Conservation (phyloP, 2,888 invertebrate genomes). For the Dorcus parallelipipedus region DNA sequence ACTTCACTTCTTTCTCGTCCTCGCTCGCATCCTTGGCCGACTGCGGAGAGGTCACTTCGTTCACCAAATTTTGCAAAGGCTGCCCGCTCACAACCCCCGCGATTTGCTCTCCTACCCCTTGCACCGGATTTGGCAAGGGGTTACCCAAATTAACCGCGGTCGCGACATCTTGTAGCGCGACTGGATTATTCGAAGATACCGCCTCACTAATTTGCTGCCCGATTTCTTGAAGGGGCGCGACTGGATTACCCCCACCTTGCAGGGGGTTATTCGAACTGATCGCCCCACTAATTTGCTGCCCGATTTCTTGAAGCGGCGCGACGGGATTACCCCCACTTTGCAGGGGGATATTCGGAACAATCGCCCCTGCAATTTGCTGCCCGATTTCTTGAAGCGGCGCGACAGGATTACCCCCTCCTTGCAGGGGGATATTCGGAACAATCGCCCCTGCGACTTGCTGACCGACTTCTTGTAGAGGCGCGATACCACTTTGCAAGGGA, state of each 20-base stretch:
- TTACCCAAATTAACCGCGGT: too few relatives aligned
- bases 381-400: neutral
- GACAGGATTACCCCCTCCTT: neutral
- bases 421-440: neutral
- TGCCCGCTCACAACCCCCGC: constrained; percentile 2
- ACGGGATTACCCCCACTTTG: constrained; percentile 1
- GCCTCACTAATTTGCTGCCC: constrained; percentile 5
- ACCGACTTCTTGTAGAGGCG: constrained; percentile 9
- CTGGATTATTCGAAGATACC: neutral
- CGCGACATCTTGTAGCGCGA: neutral
- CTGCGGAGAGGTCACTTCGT: too few relatives aligned
- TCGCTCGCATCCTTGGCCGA: too few relatives aligned
- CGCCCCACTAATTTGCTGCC: constrained; percentile 14
- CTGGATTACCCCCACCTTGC: constrained; percentile 12
- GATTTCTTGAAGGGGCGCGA: constrained; percentile 6
- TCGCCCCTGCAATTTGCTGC: neutral
- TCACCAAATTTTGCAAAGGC: too few relatives aligned
- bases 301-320: constrained; percentile 5
- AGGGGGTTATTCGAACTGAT: constrained; percentile 12
- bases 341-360: neutral
- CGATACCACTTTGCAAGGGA: constrained; percentile 3
- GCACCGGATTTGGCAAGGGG: neutral
- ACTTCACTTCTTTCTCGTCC: too few relatives aligned
- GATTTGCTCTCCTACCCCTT: constrained; percentile 18
- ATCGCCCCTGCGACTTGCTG: constrained; percentile 5